A percentile compares a stretch with the other conserved stretches of the same genome.
Evolutionary conservation across 2,797 vertebrate genomes (phyloP).

Genomic region (Pipistrellus pipistrellus): DNA sequence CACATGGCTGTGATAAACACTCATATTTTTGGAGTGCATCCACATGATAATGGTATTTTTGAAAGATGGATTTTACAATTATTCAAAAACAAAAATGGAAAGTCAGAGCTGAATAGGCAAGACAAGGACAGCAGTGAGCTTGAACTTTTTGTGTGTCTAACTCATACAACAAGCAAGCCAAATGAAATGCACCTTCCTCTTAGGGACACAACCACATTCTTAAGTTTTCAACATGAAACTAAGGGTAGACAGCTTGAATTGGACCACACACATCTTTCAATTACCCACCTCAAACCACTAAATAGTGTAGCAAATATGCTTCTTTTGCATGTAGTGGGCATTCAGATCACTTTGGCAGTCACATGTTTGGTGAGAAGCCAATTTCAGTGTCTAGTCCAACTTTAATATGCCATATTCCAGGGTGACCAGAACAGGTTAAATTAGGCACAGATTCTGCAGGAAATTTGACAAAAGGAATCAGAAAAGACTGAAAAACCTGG

Average conservation of each 20-base stretch:
- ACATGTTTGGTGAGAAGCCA: not conserved
- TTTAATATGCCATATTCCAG: not conserved
- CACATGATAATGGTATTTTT: not conserved
- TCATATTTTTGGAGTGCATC: not conserved
- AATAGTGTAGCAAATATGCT: not conserved
- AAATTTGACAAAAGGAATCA: not conserved
- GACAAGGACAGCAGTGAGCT: not conserved
- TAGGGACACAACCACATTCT: not conserved
- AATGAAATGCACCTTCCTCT: not conserved
- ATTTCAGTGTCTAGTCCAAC: not conserved
- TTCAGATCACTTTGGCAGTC: not conserved
- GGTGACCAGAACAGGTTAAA: not conserved
- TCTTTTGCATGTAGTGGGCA: not conserved
- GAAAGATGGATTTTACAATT: conserved; percentile 10
- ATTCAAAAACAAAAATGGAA: not conserved
- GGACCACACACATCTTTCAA: not conserved
- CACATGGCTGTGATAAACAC: not conserved
- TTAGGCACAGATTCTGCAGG: not conserved
- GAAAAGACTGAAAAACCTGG: not conserved
- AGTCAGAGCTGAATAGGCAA: not conserved
- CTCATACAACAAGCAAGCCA: not conserved
- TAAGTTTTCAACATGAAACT: not conserved
- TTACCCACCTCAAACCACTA: not conserved
- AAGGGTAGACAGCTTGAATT: not conserved
- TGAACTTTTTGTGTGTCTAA: not conserved